These are phyloP conservation scores for Kryptolebias marmoratus DNA, from an alignment of 2,113 vertebrate genomes.

Conservation along the genomic window DNA sequence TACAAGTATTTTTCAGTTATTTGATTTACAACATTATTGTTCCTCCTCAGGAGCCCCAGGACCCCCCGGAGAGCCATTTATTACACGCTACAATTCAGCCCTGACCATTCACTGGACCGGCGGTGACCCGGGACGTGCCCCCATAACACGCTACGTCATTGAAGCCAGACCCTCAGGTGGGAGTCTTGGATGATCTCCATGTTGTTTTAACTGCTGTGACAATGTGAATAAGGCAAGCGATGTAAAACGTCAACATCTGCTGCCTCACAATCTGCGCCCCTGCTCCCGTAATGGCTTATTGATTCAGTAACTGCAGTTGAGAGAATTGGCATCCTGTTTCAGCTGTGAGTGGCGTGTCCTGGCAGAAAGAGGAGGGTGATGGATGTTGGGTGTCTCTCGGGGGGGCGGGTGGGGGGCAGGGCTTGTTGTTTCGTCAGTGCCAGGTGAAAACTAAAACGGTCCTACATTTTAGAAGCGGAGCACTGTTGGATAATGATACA, in stretches of 20 bases:
- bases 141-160: conserved; percentile 94
- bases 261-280: conserved; percentile 17
- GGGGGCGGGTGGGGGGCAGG: conserved; percentile 18
- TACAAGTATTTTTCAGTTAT: neutral
- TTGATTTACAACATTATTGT: neutral
- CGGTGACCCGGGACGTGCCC: conserved; percentile 91
- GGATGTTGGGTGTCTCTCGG: conserved; percentile 34
- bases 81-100: conserved; percentile 90
- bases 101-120: conserved; percentile 97
- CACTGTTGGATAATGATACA: neutral
- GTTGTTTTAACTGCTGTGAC: neutral
- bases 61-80: conserved; percentile 92
- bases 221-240: conserved; percentile 27
- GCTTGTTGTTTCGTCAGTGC: conserved; percentile 21
- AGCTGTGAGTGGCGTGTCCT: conserved; percentile 52
- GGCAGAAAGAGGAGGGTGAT: conserved; percentile 32
- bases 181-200: conserved; percentile 6
- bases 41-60: conserved; percentile 88
- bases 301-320: conserved; percentile 48
- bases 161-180: conserved; percentile 96
- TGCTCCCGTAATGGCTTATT: conserved; percentile 65
- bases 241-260: conserved; percentile 57
- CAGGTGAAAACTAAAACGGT: neutral
- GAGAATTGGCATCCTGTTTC: conserved; percentile 58
- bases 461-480: conserved; percentile 24